A percentile compares a stretch with the other conserved stretches of the same genome.
Evolutionary conservation across 37 sponge, comb jelly and placozoan genomes (phyloP).

Genomic region (Haliclona indistincta): DNA sequence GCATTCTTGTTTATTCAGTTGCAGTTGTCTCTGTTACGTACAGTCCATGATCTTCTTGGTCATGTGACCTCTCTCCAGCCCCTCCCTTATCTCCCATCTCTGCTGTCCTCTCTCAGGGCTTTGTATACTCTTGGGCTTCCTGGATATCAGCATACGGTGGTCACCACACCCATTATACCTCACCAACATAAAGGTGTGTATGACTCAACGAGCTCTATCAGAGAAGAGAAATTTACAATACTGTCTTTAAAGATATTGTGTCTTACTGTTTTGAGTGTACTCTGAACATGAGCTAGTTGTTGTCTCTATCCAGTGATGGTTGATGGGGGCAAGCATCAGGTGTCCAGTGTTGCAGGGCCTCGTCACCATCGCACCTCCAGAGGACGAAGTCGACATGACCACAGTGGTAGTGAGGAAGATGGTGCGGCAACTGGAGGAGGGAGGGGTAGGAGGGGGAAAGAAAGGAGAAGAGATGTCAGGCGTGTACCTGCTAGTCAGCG

Average conservation of each 20-base stretch:
- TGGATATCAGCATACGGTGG: slow-evolving; percentile 11
- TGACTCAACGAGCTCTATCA: too few species aligned
- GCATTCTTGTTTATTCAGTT: slow-evolving; percentile 5
- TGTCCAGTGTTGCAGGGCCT: slow-evolving; percentile 27
- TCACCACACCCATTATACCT: background rate
- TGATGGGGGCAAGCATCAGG: background rate
- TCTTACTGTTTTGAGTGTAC: background rate
- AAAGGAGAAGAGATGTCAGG: too few species aligned
- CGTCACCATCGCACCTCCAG: background rate
- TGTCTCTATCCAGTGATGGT: background rate
- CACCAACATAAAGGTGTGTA: background rate
- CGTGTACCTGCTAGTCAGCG: too few species aligned
- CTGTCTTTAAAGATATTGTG: background rate
- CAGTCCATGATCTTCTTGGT: slow-evolving; percentile 10
- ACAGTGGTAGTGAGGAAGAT: background rate
- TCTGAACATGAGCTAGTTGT: background rate
- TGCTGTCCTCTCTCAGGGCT: slow-evolving; percentile 38
- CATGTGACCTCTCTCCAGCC: slow-evolving; percentile 1
- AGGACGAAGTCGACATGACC: background rate
- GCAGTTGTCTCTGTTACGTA: slow-evolving; percentile 30
- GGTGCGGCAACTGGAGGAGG: background rate
- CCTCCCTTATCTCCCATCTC: slow-evolving; percentile 15
- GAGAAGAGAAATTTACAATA: too few species aligned
- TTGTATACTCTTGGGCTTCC: slow-evolving; percentile 44
- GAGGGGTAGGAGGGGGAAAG: background rate